A percentile compares a stretch with the other conserved stretches of the same genome.
phyloP scores from a whole-genome alignment of 2,113 vertebrate genomes.

The Phoenicopterus ruber region DNA sequence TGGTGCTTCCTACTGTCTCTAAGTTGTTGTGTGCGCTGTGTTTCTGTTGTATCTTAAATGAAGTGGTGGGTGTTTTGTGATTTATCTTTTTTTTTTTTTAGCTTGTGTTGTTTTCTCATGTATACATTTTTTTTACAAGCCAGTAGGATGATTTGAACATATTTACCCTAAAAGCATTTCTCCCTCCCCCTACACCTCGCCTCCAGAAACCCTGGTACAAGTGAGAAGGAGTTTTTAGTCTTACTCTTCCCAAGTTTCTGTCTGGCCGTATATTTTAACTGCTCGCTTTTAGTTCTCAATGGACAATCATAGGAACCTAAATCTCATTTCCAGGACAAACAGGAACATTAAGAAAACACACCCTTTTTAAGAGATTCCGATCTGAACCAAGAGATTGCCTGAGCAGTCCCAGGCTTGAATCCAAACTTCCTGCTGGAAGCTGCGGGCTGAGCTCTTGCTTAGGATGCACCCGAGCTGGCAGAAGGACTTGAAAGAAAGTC shows the following conservation, averaged over 20 bases:
- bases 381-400: not conserved
- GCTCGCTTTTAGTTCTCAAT: not conserved
- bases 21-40: not conserved
- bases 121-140: not conserved
- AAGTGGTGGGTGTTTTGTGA: not conserved
- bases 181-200: not conserved
- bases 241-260: not conserved
- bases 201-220: not conserved
- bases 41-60: not conserved
- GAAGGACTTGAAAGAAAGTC: not conserved
- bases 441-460: not conserved
- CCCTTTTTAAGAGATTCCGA: not conserved
- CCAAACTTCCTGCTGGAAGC: not conserved
- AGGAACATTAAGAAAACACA: not conserved
- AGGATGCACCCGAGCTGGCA: not conserved
- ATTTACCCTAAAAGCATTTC: not conserved
- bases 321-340: not conserved
- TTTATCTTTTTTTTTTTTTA: not conserved
- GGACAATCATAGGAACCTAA: not conserved
- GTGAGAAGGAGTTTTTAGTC: not conserved
- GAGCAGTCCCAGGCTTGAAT: not conserved
- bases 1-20: not conserved
- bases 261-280: not conserved
- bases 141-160: not conserved
- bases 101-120: not conserved